Conservation (phyloP, 2,797 vertebrate species). For the Phataginus tricuspis region DNA sequence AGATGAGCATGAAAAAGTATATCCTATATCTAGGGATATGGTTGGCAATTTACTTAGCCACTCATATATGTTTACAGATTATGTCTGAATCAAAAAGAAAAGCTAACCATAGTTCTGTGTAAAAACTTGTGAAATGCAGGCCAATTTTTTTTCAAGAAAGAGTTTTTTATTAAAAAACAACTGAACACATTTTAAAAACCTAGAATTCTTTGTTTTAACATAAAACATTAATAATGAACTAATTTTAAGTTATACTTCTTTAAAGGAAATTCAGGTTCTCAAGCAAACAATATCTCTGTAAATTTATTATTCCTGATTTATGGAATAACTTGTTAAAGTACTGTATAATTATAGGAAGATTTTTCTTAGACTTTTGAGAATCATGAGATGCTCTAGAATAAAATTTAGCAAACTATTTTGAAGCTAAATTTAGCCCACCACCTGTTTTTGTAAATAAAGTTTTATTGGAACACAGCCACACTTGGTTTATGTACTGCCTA, state of each 20-base stretch:
- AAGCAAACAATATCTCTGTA: constrained; percentile 8
- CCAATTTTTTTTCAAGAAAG: background rate
- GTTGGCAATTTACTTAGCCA: background rate
- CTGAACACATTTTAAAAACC: background rate
- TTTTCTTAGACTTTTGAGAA: background rate
- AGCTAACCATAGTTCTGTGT: background rate
- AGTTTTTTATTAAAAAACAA: background rate
- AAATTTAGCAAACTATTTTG: background rate
- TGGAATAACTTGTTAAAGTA: background rate
- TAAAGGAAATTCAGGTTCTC: background rate
- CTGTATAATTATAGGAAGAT: background rate
- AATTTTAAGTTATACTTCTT: background rate
- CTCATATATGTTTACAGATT: background rate
- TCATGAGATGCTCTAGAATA: background rate
- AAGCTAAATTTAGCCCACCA: background rate
- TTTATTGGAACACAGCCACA: background rate
- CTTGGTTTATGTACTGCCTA: background rate
- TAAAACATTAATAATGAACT: background rate
- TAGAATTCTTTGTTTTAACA: constrained; percentile 20
- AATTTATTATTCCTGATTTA: constrained; percentile 1
- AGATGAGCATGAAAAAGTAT: background rate
- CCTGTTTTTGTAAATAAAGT: background rate
- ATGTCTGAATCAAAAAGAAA: background rate
- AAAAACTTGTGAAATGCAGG: background rate
- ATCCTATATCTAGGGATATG: background rate